A percentile compares a stretch with the other conserved stretches of the same genome.
Conservation (phyloP, 2,113 vertebrate species). For the Hyla sarda region DNA sequence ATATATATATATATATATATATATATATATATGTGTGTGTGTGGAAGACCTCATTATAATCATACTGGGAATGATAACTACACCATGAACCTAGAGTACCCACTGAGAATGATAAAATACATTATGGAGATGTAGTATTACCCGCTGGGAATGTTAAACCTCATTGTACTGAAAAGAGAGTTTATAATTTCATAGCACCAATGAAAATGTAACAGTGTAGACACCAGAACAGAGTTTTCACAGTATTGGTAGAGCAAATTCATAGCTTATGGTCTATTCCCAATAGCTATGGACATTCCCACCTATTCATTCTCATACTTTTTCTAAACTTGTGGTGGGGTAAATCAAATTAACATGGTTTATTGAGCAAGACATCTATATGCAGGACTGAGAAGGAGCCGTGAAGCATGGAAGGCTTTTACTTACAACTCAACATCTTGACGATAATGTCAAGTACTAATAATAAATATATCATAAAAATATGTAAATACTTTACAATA, state of each 20-base stretch:
- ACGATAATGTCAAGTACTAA: too few relatives aligned
- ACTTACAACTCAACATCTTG: too few relatives aligned
- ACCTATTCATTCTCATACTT: background rate
- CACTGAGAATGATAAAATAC: background rate
- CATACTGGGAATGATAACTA: background rate
- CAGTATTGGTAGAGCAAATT: background rate
- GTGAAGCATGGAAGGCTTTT: too few relatives aligned
- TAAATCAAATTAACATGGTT: background rate
- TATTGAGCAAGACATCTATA: background rate
- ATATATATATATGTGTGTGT: too few relatives aligned
- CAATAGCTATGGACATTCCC: background rate
- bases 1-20: too few relatives aligned
- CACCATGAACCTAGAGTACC: background rate
- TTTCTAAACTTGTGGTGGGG: background rate
- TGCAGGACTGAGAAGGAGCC: too few relatives aligned
- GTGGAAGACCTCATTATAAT: background rate
- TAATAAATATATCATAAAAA: too few relatives aligned
- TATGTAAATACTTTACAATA: too few relatives aligned
- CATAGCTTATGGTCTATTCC: background rate
- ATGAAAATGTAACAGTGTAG: background rate
- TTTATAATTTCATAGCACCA: background rate
- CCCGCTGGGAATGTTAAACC: background rate
- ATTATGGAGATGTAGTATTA: conserved; percentile 3
- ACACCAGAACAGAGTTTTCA: background rate
- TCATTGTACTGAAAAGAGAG: background rate